Evolutionary conservation across 1,140 invertebrate genomes (phyloP), one percentile per base, ranked within the genome.

Genomic region (Manduca sexta): DNA sequence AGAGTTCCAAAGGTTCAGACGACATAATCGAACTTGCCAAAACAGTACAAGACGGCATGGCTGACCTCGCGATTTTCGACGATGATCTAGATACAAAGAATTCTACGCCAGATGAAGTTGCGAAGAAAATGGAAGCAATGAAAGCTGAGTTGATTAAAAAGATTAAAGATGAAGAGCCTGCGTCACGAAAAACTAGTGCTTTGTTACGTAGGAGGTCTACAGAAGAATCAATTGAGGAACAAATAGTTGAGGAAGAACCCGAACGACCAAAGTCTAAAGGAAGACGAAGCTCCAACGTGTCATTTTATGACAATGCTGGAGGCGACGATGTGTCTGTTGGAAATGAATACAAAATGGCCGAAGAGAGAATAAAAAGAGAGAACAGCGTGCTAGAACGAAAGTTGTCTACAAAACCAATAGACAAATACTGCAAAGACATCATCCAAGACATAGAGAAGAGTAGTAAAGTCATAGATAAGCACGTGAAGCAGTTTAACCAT

Each of bases 391-490:
- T 56, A 14, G 77, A 79, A 18, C 67, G 56, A 26, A 81, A 69
- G 52, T 15, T 64, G n/a, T 17, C 56, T 13, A 64, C 66, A 2
- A 84, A 80, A 42, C 76, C 74, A 13, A 61, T 86, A 13, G 76
- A 85, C 0, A 79, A 80, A 57, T 87, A 83, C 33, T 88, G 86
- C 54, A 82, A 82, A 47, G 77, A 86, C 21, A 84, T 88, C 1
- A 73, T 88, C 12, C 69, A 74, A 49, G 82, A 86, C 33, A 84
- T 88, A 33, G 86, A 88, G 50, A 85, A 75, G 38, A 87, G 84
- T 47, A 82, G 63, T 43, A 78, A 83, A 66, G 71, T 84, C 12
- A 82, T 88, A 6, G 82, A 88, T 39, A 71, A 59, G 30, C 87
- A 89, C 31, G 76, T 85, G 56, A 76, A 80, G 56, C 73, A 77